These are phyloP conservation scores for Trogon surrucura DNA, from an alignment of 2,113 vertebrate species.

Conservation along the genomic window DNA sequence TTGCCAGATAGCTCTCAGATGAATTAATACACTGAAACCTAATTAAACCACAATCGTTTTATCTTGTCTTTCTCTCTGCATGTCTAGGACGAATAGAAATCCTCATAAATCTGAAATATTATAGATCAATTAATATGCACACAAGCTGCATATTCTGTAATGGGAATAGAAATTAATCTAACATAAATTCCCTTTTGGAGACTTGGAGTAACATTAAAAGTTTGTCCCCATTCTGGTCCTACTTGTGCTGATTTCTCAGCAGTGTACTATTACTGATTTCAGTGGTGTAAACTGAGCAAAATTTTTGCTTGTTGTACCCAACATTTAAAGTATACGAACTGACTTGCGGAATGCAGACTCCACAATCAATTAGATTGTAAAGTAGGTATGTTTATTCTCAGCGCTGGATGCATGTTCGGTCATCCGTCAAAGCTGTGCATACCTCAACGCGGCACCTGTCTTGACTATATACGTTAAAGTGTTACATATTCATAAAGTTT, in stretches of 20 bases:
- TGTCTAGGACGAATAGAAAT: neutral
- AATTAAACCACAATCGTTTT: slow-evolving; percentile 35
- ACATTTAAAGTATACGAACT: neutral
- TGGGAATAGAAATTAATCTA: neutral
- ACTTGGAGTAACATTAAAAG: neutral
- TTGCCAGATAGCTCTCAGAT: neutral
- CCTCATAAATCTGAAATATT: slow-evolving; percentile 29
- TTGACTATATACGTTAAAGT: no score
- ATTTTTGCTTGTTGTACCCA: neutral
- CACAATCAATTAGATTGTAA: no score
- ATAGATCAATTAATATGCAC: slow-evolving; percentile 18
- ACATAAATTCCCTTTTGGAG: neutral
- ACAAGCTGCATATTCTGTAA: neutral
- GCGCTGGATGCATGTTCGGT: no score
- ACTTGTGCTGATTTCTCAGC: neutral
- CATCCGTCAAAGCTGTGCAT: no score
- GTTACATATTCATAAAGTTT: no score
- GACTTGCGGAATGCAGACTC: no score
- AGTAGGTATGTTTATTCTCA: no score
- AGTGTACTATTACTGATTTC: neutral
- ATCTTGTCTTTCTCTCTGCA: slow-evolving; percentile 2
- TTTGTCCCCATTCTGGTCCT: neutral
- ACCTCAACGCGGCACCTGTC: no score
- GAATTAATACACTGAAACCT: neutral
- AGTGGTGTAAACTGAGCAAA: neutral